These are phyloP conservation scores for Ridgeia piscesae DNA, from an alignment of 1,140 invertebrate species.

Conservation along the genomic window DNA sequence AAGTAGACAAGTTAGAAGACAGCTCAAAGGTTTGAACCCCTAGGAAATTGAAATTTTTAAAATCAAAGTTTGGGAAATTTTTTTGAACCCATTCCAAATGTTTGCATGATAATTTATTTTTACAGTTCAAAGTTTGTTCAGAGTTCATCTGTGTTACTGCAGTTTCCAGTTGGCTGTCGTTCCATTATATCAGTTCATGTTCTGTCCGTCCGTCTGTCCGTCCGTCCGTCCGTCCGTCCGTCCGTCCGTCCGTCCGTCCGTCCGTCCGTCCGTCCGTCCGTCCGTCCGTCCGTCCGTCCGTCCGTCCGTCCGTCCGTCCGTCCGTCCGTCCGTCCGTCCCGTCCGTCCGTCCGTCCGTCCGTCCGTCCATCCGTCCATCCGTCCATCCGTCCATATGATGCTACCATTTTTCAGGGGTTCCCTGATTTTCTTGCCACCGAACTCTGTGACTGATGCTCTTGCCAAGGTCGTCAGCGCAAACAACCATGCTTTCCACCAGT, in stretches of 20 bases:
- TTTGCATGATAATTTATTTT: too few species aligned
- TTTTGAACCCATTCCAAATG: too few species aligned
- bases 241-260: not conserved
- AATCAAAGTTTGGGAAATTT: too few species aligned
- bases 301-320: not conserved
- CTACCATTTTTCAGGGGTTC: slow-evolving; percentile 71
- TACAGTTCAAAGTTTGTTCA: too few species aligned
- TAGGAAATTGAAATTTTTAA: too few species aligned
- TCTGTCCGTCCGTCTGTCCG: not conserved
- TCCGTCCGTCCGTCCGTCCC: not conserved
- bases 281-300: not conserved
- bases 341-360: too few species aligned
- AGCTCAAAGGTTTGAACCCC: too few species aligned
- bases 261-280: not conserved
- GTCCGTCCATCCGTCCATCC: not conserved
- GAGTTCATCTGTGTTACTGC: too few species aligned
- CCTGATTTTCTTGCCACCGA: slow-evolving; percentile 88
- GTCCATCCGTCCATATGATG: not conserved
- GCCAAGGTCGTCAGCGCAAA: slow-evolving; percentile 68
- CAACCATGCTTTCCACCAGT: slow-evolving; percentile 85
- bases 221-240: not conserved
- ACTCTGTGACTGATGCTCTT: slow-evolving; percentile 79
- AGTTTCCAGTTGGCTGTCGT: too few species aligned
- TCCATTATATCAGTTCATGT: not conserved
- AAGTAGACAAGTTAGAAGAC: too few species aligned